Evolutionary conservation across 1,140 invertebrate species (phyloP).

Genomic region (Drosophila simulans): DNA sequence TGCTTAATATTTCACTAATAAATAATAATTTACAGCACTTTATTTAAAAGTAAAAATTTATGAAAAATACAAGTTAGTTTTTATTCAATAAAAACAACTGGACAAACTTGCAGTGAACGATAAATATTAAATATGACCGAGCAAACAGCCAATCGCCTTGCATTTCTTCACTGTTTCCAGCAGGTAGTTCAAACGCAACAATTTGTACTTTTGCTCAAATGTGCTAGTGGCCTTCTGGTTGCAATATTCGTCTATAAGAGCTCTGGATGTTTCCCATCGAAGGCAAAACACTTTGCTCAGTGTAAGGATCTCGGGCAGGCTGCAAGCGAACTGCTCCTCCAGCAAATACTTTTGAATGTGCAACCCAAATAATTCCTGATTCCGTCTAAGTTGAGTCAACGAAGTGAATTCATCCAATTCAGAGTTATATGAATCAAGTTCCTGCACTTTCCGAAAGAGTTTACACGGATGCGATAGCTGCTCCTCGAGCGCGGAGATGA

Average conservation of each 20-base stretch:
- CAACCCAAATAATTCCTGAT: constrained; percentile 5
- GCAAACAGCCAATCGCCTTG: background rate
- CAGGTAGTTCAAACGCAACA: background rate
- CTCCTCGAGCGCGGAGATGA: background rate
- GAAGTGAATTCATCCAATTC: background rate
- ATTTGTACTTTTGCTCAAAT: background rate
- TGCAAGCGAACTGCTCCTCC: background rate
- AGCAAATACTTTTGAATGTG: background rate
- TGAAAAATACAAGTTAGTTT: background rate
- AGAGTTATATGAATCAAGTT: background rate
- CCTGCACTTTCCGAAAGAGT: background rate
- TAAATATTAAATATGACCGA: background rate
- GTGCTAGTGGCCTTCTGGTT: background rate
- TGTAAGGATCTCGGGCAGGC: background rate
- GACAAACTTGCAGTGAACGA: background rate
- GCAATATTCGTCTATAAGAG: background rate
- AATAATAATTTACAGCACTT: background rate
- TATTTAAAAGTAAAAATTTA: too few species aligned
- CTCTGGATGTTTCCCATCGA: background rate
- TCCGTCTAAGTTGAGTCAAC: constrained; percentile 2
- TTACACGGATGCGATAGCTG: background rate
- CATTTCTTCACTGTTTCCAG: background rate
- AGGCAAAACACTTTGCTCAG: background rate
- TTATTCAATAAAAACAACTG: background rate
- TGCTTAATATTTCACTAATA: background rate